A percentile compares a stretch with the other conserved stretches of the same genome.
Conservation (phyloP, 2,888 invertebrate species). For the Willowsia nigromaculata region DNA sequence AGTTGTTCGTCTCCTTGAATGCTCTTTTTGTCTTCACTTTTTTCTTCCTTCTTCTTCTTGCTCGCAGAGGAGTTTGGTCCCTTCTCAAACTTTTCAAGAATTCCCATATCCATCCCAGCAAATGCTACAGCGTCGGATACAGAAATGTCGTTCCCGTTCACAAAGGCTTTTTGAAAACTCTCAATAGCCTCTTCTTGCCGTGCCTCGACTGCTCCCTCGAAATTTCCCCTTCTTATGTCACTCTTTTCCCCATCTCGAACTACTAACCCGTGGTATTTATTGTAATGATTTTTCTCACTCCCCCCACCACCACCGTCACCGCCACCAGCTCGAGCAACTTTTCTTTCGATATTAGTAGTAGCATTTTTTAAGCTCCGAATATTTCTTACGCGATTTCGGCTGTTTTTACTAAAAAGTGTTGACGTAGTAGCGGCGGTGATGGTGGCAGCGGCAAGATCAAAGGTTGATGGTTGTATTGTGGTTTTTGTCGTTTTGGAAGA, state of each 20-base stretch:
- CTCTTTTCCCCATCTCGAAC: constrained; percentile 3
- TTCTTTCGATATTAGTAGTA: neutral
- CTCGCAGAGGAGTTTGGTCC: constrained; percentile 18
- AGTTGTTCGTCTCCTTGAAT: constrained; percentile 52
- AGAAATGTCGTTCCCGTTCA: constrained; percentile 50
- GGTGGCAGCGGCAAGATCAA: constrained; percentile 37
- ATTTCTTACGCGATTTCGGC: neutral
- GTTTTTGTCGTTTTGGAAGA: constrained; percentile 29
- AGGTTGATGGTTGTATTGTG: constrained; percentile 48
- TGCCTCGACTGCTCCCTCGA: neutral
- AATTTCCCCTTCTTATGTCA: constrained; percentile 27
- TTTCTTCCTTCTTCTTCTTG: neutral
- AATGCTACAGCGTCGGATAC: constrained; percentile 49
- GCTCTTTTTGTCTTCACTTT: constrained; percentile 62
- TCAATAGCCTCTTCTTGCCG: constrained; percentile 54
- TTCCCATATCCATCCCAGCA: constrained; percentile 63
- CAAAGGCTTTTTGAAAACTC: constrained; percentile 57
- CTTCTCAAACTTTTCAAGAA: constrained; percentile 60
- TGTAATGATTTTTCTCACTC: constrained; percentile 36
- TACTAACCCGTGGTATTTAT: constrained; percentile 45
- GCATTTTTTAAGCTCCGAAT: constrained; percentile 46
- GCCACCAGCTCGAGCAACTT: neutral
- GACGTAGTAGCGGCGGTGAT: constrained; percentile 6
- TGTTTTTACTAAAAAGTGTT: constrained; percentile 14
- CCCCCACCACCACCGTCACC: neutral